Percentiles rank a stretch among this genome's conserved stretches.
These are phyloP conservation scores for Drosophila nannoptera DNA, from an alignment of 1,140 invertebrate genomes.

Conservation along the genomic window DNA sequence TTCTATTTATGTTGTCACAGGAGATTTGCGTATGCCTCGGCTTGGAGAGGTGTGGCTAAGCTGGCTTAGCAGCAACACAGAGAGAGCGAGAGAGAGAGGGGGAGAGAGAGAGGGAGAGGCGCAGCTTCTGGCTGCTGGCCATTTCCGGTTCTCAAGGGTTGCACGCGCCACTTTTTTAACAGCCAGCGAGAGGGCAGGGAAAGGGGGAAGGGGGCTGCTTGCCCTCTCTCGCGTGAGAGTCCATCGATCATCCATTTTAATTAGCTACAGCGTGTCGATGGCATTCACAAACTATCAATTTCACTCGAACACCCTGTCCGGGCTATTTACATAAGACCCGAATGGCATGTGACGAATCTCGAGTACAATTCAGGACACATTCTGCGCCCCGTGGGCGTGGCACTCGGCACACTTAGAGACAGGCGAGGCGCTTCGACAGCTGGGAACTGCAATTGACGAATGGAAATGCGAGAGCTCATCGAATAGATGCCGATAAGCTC, in stretches of 20 bases:
- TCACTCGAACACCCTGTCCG: conserved; percentile 57
- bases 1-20: conserved; percentile 78
- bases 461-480: conserved; percentile 34
- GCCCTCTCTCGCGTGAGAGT: background rate
- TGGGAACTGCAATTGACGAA: conserved; percentile 70
- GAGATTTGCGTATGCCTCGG: conserved; percentile 59
- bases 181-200: background rate
- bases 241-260: conserved; percentile 78
- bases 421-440: conserved; percentile 61
- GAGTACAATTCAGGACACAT: conserved; percentile 53
- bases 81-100: background rate
- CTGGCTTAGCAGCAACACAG: conserved; percentile 58
- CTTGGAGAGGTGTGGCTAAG: conserved; percentile 62
- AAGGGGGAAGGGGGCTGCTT: background rate
- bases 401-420: conserved; percentile 27
- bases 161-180: conserved; percentile 29
- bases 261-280: conserved; percentile 77
- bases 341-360: conserved; percentile 72
- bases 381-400: conserved; percentile 45
- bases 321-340: conserved; percentile 64
- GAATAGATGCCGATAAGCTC: background rate
- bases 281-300: conserved; percentile 76
- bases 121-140: background rate
- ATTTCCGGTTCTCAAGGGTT: conserved; percentile 67
- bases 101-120: background rate